Evolutionary conservation across 35 echinoderm and acorn worm species (phyloP), one percentile per base, ranked within the genome.

Genomic region (Diadema setosum): DNA sequence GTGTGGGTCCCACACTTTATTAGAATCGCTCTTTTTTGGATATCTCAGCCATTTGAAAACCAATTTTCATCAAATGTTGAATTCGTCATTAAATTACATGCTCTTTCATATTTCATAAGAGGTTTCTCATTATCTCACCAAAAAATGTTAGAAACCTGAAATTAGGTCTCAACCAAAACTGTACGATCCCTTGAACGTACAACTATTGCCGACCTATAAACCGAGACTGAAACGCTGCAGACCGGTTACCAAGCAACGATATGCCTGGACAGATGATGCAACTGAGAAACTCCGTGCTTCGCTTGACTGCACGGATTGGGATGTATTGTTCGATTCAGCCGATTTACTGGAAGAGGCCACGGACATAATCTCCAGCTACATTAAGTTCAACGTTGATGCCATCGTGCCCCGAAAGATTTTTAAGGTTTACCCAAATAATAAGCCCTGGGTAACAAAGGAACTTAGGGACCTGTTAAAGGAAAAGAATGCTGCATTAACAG

Each of bases 371-470:
- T n/a, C n/a, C n/a, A n/a, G n/a, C n/a, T n/a, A n/a, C n/a, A 83
- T 93, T 20, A 73, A 58, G 63, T 93, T 88, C 31, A 78, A 46
- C 2, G 42, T 80, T 24, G 42, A 80, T 9, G 33, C 29, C 7
- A 35, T 17, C 18, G 59, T 82, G 23, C 75, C 75, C 21, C 30
- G 21, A 8, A 63, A 24, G 42, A 42, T 8, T 5, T 46, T 81
- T 49, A 89, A 56, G 39, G 49, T 81, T 26, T 89, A 58, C 48
- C 87, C 75, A 3, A 89, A 86, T 57, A 91, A 91, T 73, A 86
- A 91, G 39, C 89, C 82, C 27, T 85, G 89, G 82, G 83, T 86
- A 18, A 86, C 67, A 39, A 86, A 86, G 60, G 90, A 92, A 12
- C 67, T 81, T 75, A 80, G 84, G 52, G 31, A 42, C 35, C 17